Percentiles rank a stretch among this genome's conserved stretches.
Evolutionary conservation across 2,888 invertebrate species (phyloP).

Genomic region (Andrena fulva): DNA sequence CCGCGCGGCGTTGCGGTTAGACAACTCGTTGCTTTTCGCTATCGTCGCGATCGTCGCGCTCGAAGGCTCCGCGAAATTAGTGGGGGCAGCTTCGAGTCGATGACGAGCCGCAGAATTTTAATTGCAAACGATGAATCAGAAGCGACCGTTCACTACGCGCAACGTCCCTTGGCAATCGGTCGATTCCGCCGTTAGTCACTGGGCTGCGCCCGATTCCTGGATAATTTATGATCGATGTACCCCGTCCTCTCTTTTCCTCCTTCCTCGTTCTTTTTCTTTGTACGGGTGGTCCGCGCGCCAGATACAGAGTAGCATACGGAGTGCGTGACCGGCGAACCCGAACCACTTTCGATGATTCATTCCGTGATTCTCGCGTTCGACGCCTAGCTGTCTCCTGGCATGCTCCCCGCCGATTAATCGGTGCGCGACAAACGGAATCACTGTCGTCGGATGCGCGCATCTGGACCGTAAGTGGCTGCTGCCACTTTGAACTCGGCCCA

Average conservation of each 20-base stretch:
- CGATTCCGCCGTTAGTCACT: slow-evolving; percentile 41
- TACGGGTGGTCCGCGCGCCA: slow-evolving; percentile 58
- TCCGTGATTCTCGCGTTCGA: slow-evolving; percentile 48
- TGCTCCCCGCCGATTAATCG: slow-evolving; percentile 55
- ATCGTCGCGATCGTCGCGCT: slow-evolving; percentile 4
- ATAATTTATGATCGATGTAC: slow-evolving; percentile 54
- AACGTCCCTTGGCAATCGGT: slow-evolving; percentile 24
- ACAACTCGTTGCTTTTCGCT: neutral
- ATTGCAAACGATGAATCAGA: slow-evolving; percentile 49
- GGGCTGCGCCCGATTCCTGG: slow-evolving; percentile 34
- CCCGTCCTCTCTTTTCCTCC: neutral
- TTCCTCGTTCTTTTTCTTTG: neutral
- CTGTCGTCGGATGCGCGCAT: slow-evolving; percentile 19
- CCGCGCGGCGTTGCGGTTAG: neutral
- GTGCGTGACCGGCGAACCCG: slow-evolving; percentile 52
- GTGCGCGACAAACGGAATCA: slow-evolving; percentile 40
- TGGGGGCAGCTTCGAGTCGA: neutral
- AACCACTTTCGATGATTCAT: slow-evolving; percentile 70
- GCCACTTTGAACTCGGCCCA: neutral
- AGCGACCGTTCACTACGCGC: slow-evolving; percentile 13
- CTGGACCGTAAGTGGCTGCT: slow-evolving; percentile 28
- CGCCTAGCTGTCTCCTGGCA: slow-evolving; percentile 55
- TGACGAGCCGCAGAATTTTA: slow-evolving; percentile 38
- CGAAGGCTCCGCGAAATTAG: neutral
- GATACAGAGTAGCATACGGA: slow-evolving; percentile 28